Evolutionary conservation across 2,888 invertebrate species (phyloP).

Genomic region (Agrochola litura): DNA sequence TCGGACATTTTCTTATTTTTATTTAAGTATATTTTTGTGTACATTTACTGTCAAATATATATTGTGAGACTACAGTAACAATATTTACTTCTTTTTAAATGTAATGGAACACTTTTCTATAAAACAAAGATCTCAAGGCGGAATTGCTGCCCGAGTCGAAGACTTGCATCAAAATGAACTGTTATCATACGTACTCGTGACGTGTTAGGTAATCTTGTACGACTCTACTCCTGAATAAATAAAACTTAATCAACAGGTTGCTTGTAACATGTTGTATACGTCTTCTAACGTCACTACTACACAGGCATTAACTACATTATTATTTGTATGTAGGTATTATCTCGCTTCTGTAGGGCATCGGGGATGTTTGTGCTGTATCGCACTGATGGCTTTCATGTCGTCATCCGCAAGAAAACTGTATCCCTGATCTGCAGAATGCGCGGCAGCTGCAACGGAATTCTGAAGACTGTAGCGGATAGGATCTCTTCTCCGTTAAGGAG

Average conservation of each 20-base stretch:
- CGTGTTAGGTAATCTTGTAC: neutral
- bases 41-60: neutral
- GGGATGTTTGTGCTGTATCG: no score
- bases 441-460: no score
- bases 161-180: neutral
- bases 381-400: no score
- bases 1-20: neutral
- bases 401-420: no score
- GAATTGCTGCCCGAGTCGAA: neutral
- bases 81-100: neutral
- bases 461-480: no score
- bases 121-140: neutral
- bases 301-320: neutral
- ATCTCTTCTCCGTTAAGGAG: no score
- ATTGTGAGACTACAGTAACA: neutral
- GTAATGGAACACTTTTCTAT: neutral
- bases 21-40: neutral
- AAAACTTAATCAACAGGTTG: constrained; percentile 46
- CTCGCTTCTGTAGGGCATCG: no score
- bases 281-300: neutral
- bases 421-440: no score
- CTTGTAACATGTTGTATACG: constrained; percentile 17
- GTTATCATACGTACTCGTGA: neutral
- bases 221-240: constrained; percentile 28
- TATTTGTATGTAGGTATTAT: neutral